Evolutionary conservation across 2,113 vertebrate species (phyloP).

Genomic region (Ellobius talpinus): DNA sequence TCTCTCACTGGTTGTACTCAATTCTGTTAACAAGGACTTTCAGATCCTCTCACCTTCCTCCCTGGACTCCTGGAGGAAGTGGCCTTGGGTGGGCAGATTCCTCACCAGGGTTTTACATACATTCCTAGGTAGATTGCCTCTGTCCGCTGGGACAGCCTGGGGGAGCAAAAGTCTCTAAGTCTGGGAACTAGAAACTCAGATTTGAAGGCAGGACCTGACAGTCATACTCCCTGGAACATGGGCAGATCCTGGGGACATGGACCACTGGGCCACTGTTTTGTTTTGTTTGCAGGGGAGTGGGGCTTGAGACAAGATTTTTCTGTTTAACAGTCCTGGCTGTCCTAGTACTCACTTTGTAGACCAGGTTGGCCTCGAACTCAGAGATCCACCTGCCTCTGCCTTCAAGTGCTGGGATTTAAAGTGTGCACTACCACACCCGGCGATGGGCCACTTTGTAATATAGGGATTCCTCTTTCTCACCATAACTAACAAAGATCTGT

Average conservation of each 20-base stretch:
- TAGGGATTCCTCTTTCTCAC: background rate
- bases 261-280: too few species aligned
- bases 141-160: rapidly evolving
- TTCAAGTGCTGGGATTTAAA: background rate
- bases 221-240: background rate
- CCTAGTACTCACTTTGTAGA: too few species aligned
- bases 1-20: background rate
- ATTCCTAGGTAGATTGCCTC: background rate
- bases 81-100: background rate
- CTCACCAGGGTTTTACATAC: background rate
- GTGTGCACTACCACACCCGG: background rate
- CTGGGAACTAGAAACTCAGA: background rate
- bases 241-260: background rate
- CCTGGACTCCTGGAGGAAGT: background rate
- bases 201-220: background rate
- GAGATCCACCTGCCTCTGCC: too few species aligned
- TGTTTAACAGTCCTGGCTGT: too few species aligned
- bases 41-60: background rate
- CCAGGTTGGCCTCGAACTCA: too few species aligned
- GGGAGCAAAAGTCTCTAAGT: background rate
- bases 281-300: too few species aligned
- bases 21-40: constrained; percentile 18
- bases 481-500: background rate
- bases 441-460: background rate
- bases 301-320: too few species aligned